Evolutionary conservation across 2,797 vertebrate species (phyloP).

Genomic region (Masticophis lateralis): DNA sequence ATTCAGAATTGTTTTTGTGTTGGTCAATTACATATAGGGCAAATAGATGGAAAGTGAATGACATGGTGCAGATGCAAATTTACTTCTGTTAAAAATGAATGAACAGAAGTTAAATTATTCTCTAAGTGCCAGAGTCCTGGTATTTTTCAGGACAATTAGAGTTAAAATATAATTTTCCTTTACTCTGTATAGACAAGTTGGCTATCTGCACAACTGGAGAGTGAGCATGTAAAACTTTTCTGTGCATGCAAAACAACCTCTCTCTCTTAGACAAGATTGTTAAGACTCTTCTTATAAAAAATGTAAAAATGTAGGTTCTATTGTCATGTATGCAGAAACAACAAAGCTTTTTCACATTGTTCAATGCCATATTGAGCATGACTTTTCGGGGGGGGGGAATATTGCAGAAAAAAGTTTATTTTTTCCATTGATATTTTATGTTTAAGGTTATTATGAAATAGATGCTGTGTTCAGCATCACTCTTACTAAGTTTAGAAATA

Average conservation of each 20-base stretch:
- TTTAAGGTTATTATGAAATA: neutral
- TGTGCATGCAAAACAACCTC: neutral
- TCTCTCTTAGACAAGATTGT: neutral
- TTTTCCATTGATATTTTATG: neutral
- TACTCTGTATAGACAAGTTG: neutral
- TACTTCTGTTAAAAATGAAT: neutral
- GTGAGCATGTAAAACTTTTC: neutral
- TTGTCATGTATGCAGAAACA: neutral
- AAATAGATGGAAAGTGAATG: neutral
- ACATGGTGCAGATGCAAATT: neutral
- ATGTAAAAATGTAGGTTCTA: neutral
- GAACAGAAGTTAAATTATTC: neutral
- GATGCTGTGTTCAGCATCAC: neutral
- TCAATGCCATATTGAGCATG: neutral
- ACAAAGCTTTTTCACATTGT: neutral
- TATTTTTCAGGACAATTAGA: neutral
- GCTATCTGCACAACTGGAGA: neutral
- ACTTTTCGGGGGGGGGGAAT: neutral
- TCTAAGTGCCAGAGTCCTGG: neutral
- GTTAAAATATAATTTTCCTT: neutral
- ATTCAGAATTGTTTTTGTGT: neutral
- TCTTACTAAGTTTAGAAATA: neutral
- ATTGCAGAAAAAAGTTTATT: neutral
- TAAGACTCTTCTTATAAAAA: neutral
- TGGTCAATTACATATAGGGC: neutral